A percentile compares a stretch with the other conserved stretches of the same genome.
These are phyloP conservation scores for Drosophila auraria DNA, from an alignment of 1,140 invertebrate genomes.

Conservation along the genomic window DNA sequence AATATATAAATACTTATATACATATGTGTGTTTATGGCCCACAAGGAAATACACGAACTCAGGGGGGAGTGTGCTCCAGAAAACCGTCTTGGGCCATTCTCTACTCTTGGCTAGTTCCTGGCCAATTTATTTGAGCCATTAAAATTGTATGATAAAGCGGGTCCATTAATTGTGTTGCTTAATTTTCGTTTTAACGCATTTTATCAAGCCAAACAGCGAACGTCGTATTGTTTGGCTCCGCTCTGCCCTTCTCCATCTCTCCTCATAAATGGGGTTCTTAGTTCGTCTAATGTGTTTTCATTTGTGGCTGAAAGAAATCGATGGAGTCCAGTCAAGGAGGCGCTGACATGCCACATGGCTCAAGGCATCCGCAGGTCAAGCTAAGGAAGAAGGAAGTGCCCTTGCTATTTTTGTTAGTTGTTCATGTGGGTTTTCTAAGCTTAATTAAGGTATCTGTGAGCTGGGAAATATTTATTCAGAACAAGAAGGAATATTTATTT, in stretches of 20 bases:
- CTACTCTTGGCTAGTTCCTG: constrained; percentile 47
- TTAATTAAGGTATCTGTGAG: neutral
- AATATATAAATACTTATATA: constrained; percentile 28
- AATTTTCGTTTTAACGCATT: constrained; percentile 82
- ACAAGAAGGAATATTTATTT: neutral
- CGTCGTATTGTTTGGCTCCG: constrained; percentile 20
- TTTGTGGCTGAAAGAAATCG: constrained; percentile 66
- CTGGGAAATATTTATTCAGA: neutral
- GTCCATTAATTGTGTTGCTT: constrained; percentile 81
- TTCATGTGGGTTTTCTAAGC: neutral
- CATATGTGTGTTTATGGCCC: constrained; percentile 20
- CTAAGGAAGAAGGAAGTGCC: neutral
- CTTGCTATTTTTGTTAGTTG: neutral
- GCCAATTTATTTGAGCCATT: constrained; percentile 79
- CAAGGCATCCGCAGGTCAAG: neutral
- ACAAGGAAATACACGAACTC: constrained; percentile 16
- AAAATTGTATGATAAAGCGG: constrained; percentile 81
- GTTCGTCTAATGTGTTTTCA: constrained; percentile 70
- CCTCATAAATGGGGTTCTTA: constrained; percentile 46
- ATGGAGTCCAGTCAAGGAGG: constrained; percentile 49
- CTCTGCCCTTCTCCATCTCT: neutral
- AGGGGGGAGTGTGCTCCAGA: constrained; percentile 6
- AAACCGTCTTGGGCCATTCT: constrained; percentile 34
- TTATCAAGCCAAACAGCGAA: constrained; percentile 66
- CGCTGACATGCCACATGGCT: constrained; percentile 33